A percentile compares a stretch with the other conserved stretches of the same genome.
These are phyloP conservation scores for Menura novaehollandiae DNA, from an alignment of 2,113 vertebrate genomes.

Conservation along the genomic window DNA sequence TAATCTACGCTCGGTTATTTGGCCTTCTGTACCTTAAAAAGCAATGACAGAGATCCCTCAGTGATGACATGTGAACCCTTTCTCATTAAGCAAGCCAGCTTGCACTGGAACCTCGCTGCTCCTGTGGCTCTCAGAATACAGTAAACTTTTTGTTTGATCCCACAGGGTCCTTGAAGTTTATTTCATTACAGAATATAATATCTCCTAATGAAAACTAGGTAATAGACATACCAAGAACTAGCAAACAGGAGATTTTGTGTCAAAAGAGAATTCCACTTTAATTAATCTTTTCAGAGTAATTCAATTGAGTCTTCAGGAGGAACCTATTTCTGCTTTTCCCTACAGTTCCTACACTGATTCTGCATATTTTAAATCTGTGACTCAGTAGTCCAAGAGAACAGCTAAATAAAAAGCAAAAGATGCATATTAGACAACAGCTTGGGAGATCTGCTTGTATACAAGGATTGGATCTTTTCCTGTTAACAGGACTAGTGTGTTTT, in stretches of 20 bases:
- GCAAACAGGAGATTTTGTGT: constrained; percentile 62
- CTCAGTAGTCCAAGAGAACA: background rate
- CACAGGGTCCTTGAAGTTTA: constrained; percentile 33
- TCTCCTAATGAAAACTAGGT: constrained; percentile 53
- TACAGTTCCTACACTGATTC: background rate
- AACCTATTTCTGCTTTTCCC: constrained; percentile 12
- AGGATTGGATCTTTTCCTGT: background rate
- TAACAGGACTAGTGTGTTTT: background rate
- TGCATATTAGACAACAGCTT: background rate
- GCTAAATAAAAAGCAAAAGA: constrained; percentile 20
- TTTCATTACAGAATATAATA: constrained; percentile 56
- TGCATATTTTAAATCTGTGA: background rate
- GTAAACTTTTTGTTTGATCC: constrained; percentile 30
- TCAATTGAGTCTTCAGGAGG: constrained; percentile 55
- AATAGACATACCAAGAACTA: constrained; percentile 50
- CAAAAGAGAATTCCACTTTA: constrained; percentile 70
- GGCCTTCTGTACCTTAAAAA: background rate
- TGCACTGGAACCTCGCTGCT: background rate
- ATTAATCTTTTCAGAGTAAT: constrained; percentile 69
- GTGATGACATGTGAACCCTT: background rate
- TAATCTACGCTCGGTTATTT: background rate
- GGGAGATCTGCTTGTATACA: background rate
- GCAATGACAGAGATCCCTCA: background rate
- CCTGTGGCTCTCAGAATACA: background rate
- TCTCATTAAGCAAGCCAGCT: background rate